Evolutionary conservation across 2,797 vertebrate species (phyloP).

Genomic region (Phoebastria nigripes): DNA sequence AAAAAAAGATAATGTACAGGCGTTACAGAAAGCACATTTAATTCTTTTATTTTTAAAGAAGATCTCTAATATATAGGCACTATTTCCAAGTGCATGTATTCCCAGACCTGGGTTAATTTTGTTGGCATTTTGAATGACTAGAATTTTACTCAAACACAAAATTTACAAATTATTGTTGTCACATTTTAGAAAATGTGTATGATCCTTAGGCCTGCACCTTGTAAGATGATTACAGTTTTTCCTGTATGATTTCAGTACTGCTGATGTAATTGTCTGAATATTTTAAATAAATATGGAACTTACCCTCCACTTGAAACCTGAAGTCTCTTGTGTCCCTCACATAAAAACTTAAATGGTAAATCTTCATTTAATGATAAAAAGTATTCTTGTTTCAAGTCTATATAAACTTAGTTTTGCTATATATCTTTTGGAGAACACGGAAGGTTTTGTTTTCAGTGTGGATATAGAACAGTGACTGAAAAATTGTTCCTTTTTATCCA

Average conservation of each 20-base stretch:
- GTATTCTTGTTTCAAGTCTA: not conserved
- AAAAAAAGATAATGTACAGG: not conserved
- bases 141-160: not conserved
- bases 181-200: not conserved
- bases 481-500: not conserved
- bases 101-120: not conserved
- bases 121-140: not conserved
- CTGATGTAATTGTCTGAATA: not conserved
- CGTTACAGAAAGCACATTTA: not conserved
- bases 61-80: not conserved
- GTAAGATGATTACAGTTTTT: not conserved
- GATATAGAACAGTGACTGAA: not conserved
- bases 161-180: not conserved
- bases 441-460: not conserved
- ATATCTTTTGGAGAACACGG: not conserved
- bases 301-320: not conserved
- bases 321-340: not conserved
- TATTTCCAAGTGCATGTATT: not conserved
- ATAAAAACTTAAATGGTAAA: not conserved
- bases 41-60: not conserved
- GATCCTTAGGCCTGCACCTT: not conserved
- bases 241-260: not conserved
- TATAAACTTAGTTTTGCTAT: not conserved
- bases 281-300: not conserved
- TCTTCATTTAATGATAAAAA: not conserved